phyloP scores from a whole-genome alignment of 1,140 invertebrate genomes.

The Drosophila auraria region DNA sequence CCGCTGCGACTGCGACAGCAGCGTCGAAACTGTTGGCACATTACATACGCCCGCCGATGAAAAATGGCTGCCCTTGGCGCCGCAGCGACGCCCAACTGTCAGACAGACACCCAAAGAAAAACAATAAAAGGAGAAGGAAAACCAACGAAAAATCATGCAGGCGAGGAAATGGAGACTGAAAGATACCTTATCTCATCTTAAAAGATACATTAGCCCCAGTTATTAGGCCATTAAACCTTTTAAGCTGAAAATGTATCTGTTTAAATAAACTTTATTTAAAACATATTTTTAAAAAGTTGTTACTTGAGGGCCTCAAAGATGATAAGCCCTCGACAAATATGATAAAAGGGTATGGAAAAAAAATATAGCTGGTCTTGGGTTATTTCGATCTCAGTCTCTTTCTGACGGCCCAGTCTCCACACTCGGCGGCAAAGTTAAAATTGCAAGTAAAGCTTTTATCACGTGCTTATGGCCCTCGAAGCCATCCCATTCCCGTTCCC shows the following conservation, averaged over 20 bases:
- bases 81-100: slow-evolving; percentile 51
- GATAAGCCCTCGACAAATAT: neutral
- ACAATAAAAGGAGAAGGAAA: slow-evolving; percentile 21
- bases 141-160: neutral
- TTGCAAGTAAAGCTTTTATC: slow-evolving; percentile 81
- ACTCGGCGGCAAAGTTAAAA: slow-evolving; percentile 68
- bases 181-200: neutral
- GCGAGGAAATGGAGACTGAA: neutral
- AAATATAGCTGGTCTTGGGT: slow-evolving; percentile 15
- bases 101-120: slow-evolving; percentile 34
- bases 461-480: slow-evolving; percentile 65
- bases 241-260: no score
- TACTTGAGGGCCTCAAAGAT: no score
- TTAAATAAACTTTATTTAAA: no score
- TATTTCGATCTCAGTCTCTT: slow-evolving; percentile 41
- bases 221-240: no score
- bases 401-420: slow-evolving; percentile 36
- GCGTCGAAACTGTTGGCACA: slow-evolving; percentile 41
- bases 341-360: slow-evolving; percentile 15
- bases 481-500: neutral
- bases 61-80: slow-evolving; percentile 62
- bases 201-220: neutral
- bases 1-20: slow-evolving; percentile 3
- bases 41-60: slow-evolving; percentile 58
- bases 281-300: no score